Evolutionary conservation across 2,797 vertebrate species (phyloP).

Genomic region (Halcyon chelicuti): DNA sequence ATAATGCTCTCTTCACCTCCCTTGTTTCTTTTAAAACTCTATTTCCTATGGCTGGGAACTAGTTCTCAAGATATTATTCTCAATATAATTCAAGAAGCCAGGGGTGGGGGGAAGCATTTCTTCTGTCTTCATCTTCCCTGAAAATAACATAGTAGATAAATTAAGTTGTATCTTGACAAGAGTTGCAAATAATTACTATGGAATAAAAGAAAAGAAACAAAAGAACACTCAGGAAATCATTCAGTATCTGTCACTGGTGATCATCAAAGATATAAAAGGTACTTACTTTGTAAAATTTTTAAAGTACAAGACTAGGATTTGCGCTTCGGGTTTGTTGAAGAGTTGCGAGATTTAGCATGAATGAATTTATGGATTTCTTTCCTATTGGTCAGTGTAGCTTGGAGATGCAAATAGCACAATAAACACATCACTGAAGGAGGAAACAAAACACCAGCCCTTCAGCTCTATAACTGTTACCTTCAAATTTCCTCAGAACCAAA

Average conservation of each 20-base stretch:
- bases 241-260: not conserved
- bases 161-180: not conserved
- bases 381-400: not conserved
- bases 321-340: not conserved
- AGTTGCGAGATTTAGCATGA: not conserved
- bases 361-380: not conserved
- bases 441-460: not conserved
- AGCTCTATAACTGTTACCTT: not conserved
- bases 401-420: not conserved
- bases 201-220: not conserved
- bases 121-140: not conserved
- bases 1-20: not conserved
- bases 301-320: not conserved
- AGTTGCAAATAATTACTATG: not conserved
- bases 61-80: not conserved
- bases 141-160: not conserved
- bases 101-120: accelerated
- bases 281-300: not conserved
- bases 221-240: not conserved
- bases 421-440: not conserved
- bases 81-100: not conserved
- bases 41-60: not conserved
- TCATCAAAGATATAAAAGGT: not conserved
- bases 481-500: not conserved
- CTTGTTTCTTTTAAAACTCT: not conserved